Percentiles rank a stretch among this genome's conserved stretches.
Conservation (phyloP, 2,113 vertebrate genomes). For the Nymphicus hollandicus region DNA sequence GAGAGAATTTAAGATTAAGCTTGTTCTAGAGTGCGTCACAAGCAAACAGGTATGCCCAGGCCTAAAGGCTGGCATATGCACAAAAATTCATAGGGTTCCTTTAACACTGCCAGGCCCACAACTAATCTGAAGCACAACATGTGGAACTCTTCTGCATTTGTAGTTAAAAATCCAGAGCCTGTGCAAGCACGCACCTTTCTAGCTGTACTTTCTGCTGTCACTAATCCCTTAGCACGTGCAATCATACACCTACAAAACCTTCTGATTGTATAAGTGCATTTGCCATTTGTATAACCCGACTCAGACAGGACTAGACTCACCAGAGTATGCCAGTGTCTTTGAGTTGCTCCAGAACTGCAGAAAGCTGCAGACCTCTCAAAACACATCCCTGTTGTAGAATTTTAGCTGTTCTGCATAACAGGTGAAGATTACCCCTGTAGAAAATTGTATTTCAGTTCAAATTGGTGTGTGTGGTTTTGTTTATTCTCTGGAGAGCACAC, state of each 20-base stretch:
- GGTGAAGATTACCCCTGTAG: neutral
- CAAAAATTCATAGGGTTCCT: neutral
- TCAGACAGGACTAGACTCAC: neutral
- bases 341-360: neutral
- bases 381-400: neutral
- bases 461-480: neutral
- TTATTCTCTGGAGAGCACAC: neutral
- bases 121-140: neutral
- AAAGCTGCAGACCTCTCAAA: neutral
- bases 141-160: neutral
- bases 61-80: neutral
- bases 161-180: neutral
- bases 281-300: neutral
- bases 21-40: neutral
- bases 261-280: neutral
- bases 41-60: neutral
- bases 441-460: neutral
- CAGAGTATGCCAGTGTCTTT: neutral
- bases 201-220: neutral
- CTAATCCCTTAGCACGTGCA: neutral
- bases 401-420: neutral
- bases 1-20: neutral
- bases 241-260: neutral
- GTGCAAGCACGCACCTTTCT: neutral
- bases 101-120: neutral